Percentiles rank a stretch among this genome's conserved stretches.
phyloP scores from a whole-genome alignment of 2,888 invertebrate genomes.

The Scaptomyza reducta region DNA sequence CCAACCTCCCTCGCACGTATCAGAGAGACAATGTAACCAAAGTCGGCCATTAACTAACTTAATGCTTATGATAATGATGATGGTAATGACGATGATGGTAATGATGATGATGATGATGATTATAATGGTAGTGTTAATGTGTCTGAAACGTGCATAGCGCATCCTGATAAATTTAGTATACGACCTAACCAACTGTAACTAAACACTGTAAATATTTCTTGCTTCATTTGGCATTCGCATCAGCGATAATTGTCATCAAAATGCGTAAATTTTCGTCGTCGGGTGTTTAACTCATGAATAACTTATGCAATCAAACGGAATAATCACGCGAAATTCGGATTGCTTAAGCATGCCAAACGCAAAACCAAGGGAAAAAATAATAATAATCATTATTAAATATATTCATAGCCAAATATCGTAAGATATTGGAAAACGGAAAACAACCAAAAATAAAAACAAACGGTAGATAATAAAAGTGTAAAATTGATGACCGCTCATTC shows the following conservation, averaged over 20 bases:
- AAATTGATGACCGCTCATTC: slow-evolving; percentile 17
- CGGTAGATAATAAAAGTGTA: slow-evolving; percentile 11
- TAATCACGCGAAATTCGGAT: slow-evolving; percentile 40
- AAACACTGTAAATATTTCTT: slow-evolving; percentile 18
- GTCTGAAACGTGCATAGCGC: slow-evolving; percentile 24
- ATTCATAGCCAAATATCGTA: slow-evolving; percentile 19
- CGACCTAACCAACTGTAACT: slow-evolving; percentile 5
- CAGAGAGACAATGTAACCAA: slow-evolving; percentile 36
- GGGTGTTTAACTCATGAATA: slow-evolving; percentile 43
- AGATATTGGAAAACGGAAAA: slow-evolving; percentile 10
- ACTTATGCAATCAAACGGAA: slow-evolving; percentile 35
- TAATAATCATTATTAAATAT: slow-evolving; percentile 34
- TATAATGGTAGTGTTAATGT: slow-evolving; percentile 14
- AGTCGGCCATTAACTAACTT: slow-evolving; percentile 16
- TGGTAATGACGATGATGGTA: slow-evolving; percentile 8
- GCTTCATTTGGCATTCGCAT: slow-evolving; percentile 61
- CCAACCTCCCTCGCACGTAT: slow-evolving; percentile 15
- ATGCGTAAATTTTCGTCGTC: slow-evolving; percentile 28
- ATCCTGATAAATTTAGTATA: slow-evolving; percentile 10
- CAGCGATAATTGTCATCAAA: slow-evolving; percentile 47
- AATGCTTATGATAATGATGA: slow-evolving; percentile 4
- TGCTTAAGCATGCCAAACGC: slow-evolving; percentile 32
- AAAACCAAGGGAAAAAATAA: not conserved
- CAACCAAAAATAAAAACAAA: slow-evolving; percentile 1
- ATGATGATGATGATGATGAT: slow-evolving; percentile 7